Conservation (phyloP, 2,888 invertebrate genomes). For the Mesorhabditis belari region DNA sequence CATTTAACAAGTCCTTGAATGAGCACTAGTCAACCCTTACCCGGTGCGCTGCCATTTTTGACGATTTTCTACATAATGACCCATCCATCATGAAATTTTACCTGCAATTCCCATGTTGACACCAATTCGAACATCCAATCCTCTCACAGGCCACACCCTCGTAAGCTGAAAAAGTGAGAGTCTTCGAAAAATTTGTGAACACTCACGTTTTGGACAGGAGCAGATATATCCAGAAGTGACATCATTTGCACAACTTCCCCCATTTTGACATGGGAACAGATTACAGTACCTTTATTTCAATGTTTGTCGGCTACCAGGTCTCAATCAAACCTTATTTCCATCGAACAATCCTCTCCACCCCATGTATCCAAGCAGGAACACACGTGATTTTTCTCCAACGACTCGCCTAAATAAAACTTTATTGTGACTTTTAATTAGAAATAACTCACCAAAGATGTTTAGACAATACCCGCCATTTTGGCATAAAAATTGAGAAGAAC, state of each 20-base stretch:
- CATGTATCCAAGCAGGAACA: background rate
- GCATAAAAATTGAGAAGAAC: background rate
- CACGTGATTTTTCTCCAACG: background rate
- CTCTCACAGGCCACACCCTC: background rate
- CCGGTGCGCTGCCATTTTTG: too few species aligned
- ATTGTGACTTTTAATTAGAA: too few species aligned
- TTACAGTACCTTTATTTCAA: background rate
- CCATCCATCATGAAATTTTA: too few species aligned
- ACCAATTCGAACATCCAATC: background rate
- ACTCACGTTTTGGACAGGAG: background rate
- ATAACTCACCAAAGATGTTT: background rate
- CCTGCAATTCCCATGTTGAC: background rate
- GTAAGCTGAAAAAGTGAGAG: background rate
- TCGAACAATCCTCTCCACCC: background rate
- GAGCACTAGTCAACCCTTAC: too few species aligned
- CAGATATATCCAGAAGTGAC: background rate
- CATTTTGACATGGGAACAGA: background rate
- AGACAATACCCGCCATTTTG: background rate
- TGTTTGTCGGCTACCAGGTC: background rate
- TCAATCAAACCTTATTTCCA: background rate
- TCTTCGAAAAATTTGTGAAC: background rate
- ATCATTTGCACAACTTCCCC: background rate
- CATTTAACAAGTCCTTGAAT: too few species aligned
- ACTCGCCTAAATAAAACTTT: background rate
- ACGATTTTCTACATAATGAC: too few species aligned